A percentile compares a stretch with the other conserved stretches of the same genome.
These are phyloP conservation scores for Apaloderma vittatum DNA, from an alignment of 2,113 vertebrate genomes.

Conservation along the genomic window DNA sequence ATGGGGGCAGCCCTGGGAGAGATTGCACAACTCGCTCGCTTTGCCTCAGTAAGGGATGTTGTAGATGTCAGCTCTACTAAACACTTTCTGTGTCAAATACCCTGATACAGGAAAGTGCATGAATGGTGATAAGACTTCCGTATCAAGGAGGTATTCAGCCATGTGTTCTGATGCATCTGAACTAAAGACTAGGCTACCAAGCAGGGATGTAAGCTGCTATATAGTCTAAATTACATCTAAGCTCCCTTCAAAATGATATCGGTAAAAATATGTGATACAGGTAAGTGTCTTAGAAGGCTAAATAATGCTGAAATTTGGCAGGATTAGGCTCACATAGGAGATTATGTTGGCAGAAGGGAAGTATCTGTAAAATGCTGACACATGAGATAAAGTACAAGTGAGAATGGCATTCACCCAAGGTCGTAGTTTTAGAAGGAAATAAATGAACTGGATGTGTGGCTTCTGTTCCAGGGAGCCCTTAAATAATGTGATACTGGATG, in stretches of 20 bases:
- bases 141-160: not conserved
- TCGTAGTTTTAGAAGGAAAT: not conserved
- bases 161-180: not conserved
- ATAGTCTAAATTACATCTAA: not conserved
- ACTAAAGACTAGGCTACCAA: not conserved
- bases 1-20: not conserved
- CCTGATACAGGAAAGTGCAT: not conserved
- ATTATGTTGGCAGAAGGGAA: not conserved
- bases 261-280: not conserved
- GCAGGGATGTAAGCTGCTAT: not conserved
- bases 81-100: not conserved
- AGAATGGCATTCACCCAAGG: conserved; percentile 1
- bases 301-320: not conserved
- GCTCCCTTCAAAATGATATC: not conserved
- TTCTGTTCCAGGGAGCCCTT: conserved; percentile 24
- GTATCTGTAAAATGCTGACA: conserved; percentile 21
- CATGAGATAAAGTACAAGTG: not conserved
- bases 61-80: not conserved
- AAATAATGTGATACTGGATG: not conserved
- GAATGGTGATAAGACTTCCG: not conserved
- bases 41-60: not conserved
- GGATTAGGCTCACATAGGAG: not conserved
- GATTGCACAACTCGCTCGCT: not conserved
- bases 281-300: not conserved
- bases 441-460: not conserved